Evolutionary conservation across 2,113 vertebrate genomes (phyloP).

Genomic region (Apteryx owenii): DNA sequence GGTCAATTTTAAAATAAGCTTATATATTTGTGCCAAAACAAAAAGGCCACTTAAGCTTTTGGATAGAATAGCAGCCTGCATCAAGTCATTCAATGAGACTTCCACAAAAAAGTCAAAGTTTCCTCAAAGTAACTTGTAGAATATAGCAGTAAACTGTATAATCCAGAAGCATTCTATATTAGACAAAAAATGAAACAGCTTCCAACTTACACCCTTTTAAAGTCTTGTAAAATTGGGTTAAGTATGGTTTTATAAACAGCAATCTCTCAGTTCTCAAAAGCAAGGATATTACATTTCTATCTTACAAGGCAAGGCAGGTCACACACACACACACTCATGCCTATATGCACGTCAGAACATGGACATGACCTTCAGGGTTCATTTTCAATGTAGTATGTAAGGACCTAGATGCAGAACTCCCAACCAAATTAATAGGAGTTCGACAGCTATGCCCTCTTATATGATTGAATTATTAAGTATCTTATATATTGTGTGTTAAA

Average conservation of each 20-base stretch:
- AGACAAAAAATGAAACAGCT: not conserved
- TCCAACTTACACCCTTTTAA: not conserved
- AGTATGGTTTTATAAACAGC: not conserved
- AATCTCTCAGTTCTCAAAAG: not conserved
- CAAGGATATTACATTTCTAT: not conserved
- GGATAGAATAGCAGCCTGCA: not conserved
- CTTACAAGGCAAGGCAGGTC: not conserved
- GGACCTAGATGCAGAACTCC: not conserved
- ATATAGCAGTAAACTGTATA: not conserved
- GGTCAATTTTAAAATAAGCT: not conserved
- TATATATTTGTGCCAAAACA: not conserved
- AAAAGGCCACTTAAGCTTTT: not conserved
- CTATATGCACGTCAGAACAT: accelerated
- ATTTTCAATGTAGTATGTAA: not conserved
- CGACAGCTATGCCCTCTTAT: not conserved
- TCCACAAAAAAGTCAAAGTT: not conserved
- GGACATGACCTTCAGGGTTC: not conserved
- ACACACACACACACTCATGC: not conserved
- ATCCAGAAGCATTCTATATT: not conserved
- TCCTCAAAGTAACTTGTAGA: not conserved
- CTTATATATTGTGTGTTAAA: not conserved
- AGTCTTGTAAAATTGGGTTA: not conserved
- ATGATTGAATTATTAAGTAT: not conserved
- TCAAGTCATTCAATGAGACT: not conserved
- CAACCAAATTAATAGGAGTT: not conserved